Base-by-base conservation (phyloP, 92 coral and sea anemone genomes). In the Zoanthus sociatus region DNA sequence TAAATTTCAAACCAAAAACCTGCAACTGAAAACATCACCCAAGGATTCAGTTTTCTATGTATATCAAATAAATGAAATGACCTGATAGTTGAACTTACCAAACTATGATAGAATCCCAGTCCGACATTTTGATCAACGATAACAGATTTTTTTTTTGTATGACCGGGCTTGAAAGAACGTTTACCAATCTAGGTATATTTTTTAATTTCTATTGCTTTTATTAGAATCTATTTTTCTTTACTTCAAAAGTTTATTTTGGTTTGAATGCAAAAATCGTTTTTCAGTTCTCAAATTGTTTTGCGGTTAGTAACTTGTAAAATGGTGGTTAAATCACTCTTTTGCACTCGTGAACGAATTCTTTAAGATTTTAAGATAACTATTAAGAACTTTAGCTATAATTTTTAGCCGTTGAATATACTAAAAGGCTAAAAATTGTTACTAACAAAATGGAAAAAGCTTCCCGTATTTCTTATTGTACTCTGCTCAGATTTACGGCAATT, bases 401-500 rank as follows among this genome's bases (percentile, higher is more conserved):
- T 13, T 77, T 54, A 53, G 18, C 26, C 26, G 26, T 77, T 53
- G 82, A 77, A 53, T 30, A 3, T 12, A 77, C n/a, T 5, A 26
- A 26, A 26, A 26, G 26, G 26, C 26, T 20, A 77, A 56, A 8
- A 53, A 18, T 6, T 10, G 31, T 73, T 76, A 76, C 60, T 21
- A 33, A 76, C 55, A 50, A 31, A 45, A 26, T 75, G 58, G 79
- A n/a, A 37, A 54, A 21, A 77, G 26, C 20, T 55, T 54, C 21
- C 53, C 18, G 78, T 75, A 18, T 46, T 75, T 11, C n/a, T 75
- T 18, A 46, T 63, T 63, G 69, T 63, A 18, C n/a, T 63, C n/a
- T n/a, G 30, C 30, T 26, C 69, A 17, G 69, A 47, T 26, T 47
- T 14, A 47, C 8, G 17, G 20, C 78, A 74, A 16, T 74, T 74